These are phyloP conservation scores for Meiosimyza decipiens DNA, from an alignment of 2,888 invertebrate species.

Conservation along the genomic window DNA sequence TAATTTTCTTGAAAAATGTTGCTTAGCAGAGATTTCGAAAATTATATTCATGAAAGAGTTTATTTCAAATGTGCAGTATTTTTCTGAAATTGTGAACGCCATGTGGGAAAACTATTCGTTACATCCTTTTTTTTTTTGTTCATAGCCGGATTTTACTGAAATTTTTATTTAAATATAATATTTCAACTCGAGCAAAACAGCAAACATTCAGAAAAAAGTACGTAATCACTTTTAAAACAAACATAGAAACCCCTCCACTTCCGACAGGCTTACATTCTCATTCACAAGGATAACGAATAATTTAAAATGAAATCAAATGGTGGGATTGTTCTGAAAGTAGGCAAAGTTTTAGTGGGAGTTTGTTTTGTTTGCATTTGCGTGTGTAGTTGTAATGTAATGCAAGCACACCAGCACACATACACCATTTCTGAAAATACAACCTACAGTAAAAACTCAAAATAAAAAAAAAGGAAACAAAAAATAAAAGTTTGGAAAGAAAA, in stretches of 20 bases:
- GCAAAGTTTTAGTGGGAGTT: slow-evolving; percentile 2
- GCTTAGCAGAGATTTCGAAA: too few species aligned
- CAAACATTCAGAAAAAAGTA: too few species aligned
- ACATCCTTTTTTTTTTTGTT: too few species aligned
- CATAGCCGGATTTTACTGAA: too few species aligned
- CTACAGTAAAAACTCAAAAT: not conserved
- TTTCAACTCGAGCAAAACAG: too few species aligned
- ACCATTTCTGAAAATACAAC: slow-evolving; percentile 45
- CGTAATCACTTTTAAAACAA: not conserved
- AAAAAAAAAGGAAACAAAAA: not conserved
- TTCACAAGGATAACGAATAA: slow-evolving; percentile 27
- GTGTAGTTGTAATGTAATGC: slow-evolving; percentile 22
- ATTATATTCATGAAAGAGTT: too few species aligned
- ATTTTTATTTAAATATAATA: too few species aligned
- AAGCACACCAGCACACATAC: slow-evolving; percentile 12
- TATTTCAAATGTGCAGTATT: too few species aligned
- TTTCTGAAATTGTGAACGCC: too few species aligned
- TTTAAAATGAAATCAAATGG: slow-evolving; percentile 21
- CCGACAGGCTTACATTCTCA: too few species aligned
- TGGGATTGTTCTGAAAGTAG: not conserved
- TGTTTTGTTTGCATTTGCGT: slow-evolving; percentile 30
- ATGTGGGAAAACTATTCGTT: too few species aligned
- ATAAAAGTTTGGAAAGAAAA: slow-evolving; percentile 21
- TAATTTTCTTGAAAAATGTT: too few species aligned
- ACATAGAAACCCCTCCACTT: not conserved